Conservation (phyloP, 2,888 invertebrate species). For the Drosophila pegasa region DNA sequence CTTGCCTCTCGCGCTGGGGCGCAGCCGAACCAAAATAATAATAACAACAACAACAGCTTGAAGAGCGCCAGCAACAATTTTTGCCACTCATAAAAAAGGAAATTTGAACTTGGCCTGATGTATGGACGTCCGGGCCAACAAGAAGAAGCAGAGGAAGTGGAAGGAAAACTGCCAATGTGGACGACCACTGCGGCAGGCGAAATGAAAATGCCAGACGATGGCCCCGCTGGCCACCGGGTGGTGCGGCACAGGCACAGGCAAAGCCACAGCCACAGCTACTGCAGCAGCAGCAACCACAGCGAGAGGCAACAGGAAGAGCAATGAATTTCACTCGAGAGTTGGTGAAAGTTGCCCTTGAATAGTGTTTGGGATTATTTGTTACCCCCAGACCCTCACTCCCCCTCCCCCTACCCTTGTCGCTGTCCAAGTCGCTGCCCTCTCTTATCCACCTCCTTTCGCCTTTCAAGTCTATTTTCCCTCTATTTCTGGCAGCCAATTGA, state of each 20-base stretch:
- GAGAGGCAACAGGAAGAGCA: slow-evolving; percentile 31
- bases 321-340: slow-evolving; percentile 62
- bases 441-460: neutral
- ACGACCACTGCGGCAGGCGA: slow-evolving; percentile 72
- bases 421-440: neutral
- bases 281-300: slow-evolving; percentile 19
- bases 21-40: slow-evolving; percentile 63
- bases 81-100: slow-evolving; percentile 78
- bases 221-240: slow-evolving; percentile 44
- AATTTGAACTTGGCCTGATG: slow-evolving; percentile 81
- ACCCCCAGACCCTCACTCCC: neutral
- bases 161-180: slow-evolving; percentile 65
- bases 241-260: slow-evolving; percentile 18
- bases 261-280: slow-evolving; percentile 3
- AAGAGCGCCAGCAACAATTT: slow-evolving; percentile 67
- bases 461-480: slow-evolving; percentile 37
- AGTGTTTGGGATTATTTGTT: slow-evolving; percentile 71
- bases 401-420: no score
- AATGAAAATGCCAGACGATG: slow-evolving; percentile 73
- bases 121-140: slow-evolving; percentile 61
- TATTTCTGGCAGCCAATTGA: slow-evolving; percentile 52
- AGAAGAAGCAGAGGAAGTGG: slow-evolving; percentile 2
- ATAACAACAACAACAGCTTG: slow-evolving; percentile 33
- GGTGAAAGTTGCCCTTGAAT: slow-evolving; percentile 82
- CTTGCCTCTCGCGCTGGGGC: slow-evolving; percentile 24